Conservation (phyloP, 2,797 vertebrate genomes). For the Mastacembelus armatus region DNA sequence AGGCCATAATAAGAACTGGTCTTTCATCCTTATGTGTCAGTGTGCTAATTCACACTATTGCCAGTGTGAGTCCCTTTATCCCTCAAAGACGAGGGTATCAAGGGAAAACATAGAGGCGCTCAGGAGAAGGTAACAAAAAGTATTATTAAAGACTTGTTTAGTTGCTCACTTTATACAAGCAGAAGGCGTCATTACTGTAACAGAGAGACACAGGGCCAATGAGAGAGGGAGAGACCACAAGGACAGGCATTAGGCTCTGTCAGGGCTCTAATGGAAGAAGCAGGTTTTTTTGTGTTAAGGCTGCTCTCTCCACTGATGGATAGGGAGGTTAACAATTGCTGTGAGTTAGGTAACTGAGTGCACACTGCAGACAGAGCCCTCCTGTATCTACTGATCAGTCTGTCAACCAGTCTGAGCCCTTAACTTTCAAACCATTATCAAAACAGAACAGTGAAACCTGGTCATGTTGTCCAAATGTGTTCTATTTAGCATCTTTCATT, state of each 20-base stretch:
- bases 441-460: constrained; percentile 27
- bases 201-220: constrained; percentile 37
- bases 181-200: constrained; percentile 50
- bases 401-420: constrained; percentile 41
- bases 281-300: constrained; percentile 75
- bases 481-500: constrained; percentile 28
- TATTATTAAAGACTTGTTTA: constrained; percentile 51
- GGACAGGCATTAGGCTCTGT: constrained; percentile 64
- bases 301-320: constrained; percentile 74
- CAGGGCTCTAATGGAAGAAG: constrained; percentile 75
- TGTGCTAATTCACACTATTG: constrained; percentile 69
- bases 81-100: constrained; percentile 50
- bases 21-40: constrained; percentile 67
- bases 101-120: constrained; percentile 55
- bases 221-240: constrained; percentile 36
- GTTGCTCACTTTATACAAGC: constrained; percentile 40
- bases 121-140: constrained; percentile 43
- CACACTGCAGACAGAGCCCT: constrained; percentile 45
- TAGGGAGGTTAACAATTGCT: constrained; percentile 67
- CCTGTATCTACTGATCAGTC: constrained; percentile 39
- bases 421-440: constrained; percentile 28
- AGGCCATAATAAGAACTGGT: constrained; percentile 72
- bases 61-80: constrained; percentile 35
- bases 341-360: constrained; percentile 49
- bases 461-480: neutral